A percentile compares a stretch with the other conserved stretches of the same genome.
Evolutionary conservation across 2,797 vertebrate genomes (phyloP).

Genomic region (Enteromius treurensis): DNA sequence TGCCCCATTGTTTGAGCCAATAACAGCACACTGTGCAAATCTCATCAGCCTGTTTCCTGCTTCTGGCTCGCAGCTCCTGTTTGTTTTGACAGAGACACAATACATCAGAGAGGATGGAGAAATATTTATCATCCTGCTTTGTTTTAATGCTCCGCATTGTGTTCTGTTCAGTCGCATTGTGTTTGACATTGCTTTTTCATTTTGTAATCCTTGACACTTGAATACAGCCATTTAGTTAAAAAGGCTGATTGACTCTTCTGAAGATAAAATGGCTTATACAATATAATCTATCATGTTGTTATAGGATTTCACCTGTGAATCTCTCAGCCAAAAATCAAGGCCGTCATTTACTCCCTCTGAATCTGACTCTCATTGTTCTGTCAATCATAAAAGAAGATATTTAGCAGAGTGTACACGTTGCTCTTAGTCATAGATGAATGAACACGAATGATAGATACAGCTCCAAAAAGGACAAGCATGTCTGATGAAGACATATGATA

Average conservation of each 20-base stretch:
- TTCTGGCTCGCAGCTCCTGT: conserved; percentile 13
- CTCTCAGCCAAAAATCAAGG: neutral
- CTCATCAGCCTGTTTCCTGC: conserved; percentile 39
- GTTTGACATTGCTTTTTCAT: conserved; percentile 17
- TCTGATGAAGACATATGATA: neutral
- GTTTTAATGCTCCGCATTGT: neutral
- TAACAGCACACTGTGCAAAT: conserved; percentile 38
- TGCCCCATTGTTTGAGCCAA: conserved; percentile 3
- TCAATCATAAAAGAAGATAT: neutral
- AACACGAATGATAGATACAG: neutral
- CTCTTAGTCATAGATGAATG: neutral
- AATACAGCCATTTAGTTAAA: neutral
- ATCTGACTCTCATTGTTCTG: neutral
- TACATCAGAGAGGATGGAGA: conserved; percentile 28
- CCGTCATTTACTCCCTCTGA: neutral
- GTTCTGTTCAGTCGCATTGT: conserved; percentile 18
- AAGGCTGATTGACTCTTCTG: neutral
- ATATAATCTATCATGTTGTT: neutral
- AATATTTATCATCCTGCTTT: conserved; percentile 35
- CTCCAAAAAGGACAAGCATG: neutral
- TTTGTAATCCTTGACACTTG: conserved; percentile 18
- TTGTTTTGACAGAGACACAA: conserved; percentile 36
- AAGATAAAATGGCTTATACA: neutral
- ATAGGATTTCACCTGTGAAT: neutral
- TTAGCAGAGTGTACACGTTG: neutral